Conservation (phyloP, 53 echinoderm and acorn worm species). For the Glandiceps talaboti region DNA sequence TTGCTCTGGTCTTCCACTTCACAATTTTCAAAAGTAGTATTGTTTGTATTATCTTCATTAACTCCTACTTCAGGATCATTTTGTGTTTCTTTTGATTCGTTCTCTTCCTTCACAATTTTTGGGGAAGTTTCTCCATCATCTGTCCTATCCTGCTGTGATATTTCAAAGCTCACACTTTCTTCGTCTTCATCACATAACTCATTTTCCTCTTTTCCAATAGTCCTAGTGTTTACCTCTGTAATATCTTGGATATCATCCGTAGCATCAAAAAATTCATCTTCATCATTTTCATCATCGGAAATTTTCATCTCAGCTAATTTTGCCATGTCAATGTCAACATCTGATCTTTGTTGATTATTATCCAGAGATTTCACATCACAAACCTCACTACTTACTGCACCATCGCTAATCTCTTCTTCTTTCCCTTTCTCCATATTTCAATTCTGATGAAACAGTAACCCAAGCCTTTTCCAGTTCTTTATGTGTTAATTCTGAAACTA, state of each 20-base stretch:
- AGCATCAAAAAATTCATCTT: conserved; percentile 52
- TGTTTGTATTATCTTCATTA: background rate
- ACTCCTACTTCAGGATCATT: background rate
- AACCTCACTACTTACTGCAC: no score
- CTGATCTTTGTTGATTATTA: no score
- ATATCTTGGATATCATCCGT: background rate
- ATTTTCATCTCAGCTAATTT: no score
- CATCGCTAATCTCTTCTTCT: no score
- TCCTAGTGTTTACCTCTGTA: background rate
- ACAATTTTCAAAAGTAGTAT: background rate
- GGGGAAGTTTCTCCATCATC: background rate
- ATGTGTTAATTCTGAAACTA: no score
- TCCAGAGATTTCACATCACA: no score
- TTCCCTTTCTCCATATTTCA: no score
- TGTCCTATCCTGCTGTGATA: background rate
- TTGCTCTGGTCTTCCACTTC: background rate
- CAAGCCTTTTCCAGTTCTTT: no score
- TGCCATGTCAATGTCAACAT: no score
- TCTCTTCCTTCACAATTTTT: background rate
- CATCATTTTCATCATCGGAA: background rate
- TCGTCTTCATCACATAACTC: background rate
- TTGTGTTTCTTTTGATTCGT: background rate
- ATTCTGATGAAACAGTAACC: no score
- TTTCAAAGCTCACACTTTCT: background rate
- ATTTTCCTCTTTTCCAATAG: no score